Evolutionary conservation across 2,797 vertebrate genomes (phyloP).

Genomic region (Parauchenoglanis ngamensis): DNA sequence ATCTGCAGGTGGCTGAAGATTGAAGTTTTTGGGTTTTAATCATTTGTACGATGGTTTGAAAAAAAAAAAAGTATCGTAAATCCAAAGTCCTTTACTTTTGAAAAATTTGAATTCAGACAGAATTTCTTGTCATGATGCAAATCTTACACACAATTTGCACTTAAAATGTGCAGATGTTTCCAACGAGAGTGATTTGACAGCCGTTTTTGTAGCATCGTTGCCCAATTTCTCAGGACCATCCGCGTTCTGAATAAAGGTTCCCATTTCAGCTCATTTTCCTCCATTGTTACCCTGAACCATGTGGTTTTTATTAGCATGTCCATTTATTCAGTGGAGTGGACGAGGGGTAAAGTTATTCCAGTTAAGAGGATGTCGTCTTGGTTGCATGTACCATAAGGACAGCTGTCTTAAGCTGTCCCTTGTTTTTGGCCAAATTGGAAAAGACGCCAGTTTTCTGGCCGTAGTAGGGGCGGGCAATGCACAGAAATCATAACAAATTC

Average conservation of each 20-base stretch:
- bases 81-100: neutral
- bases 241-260: neutral
- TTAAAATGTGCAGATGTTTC: neutral
- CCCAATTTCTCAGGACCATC: neutral
- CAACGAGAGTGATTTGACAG: neutral
- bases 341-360: neutral
- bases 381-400: neutral
- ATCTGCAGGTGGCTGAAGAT: neutral
- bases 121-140: neutral
- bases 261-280: neutral
- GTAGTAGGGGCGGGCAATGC: neutral
- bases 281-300: neutral
- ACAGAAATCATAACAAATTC: neutral
- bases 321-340: neutral
- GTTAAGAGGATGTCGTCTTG: neutral
- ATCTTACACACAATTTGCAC: neutral
- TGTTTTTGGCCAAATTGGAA: neutral
- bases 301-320: neutral
- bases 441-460: neutral
- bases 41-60: neutral
- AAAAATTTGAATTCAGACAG: neutral
- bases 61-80: neutral
- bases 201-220: no score
- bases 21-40: neutral
- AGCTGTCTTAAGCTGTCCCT: neutral